Percentiles rank a stretch among this genome's conserved stretches.
Conservation (phyloP, 2,797 vertebrate genomes). For the Denticeps clupeoides region DNA sequence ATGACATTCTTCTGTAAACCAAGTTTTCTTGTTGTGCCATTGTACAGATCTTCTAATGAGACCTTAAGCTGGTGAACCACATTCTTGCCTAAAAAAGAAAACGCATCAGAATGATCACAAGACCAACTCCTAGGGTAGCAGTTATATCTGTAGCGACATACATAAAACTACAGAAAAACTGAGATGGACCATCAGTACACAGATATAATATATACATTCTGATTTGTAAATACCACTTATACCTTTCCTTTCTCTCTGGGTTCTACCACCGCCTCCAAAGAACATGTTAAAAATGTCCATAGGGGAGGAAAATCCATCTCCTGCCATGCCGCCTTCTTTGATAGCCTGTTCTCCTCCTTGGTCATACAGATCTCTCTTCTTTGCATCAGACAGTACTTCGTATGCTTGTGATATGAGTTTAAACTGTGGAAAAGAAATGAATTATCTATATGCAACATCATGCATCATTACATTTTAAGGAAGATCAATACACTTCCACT, state of each 20-base stretch:
- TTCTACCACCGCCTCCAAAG: conserved; percentile 90
- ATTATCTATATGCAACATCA: no score
- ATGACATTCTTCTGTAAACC: conserved; percentile 88
- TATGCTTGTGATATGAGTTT: conserved; percentile 96
- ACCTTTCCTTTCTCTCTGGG: conserved; percentile 90
- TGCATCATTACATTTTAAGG: no score
- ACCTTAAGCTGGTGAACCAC: conserved; percentile 82
- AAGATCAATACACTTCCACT: no score
- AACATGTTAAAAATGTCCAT: conserved; percentile 99
- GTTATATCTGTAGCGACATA: no score
- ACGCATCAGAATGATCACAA: no score
- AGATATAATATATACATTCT: no score
- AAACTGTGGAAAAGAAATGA: conserved; percentile 68
- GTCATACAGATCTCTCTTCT: conserved; percentile 92
- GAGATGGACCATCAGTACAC: no score
- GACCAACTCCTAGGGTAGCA: no score
- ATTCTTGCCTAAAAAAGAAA: conserved; percentile 70
- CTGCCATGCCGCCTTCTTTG: conserved; percentile 83
- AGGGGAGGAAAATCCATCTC: conserved; percentile 75
- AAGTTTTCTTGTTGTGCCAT: conserved; percentile 79
- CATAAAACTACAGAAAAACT: no score
- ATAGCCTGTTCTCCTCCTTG: conserved; percentile 96
- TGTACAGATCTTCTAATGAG: conserved; percentile 84
- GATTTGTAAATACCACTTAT: no score
- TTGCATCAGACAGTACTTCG: conserved; percentile 88